Evolutionary conservation across 2,888 invertebrate species (phyloP).

Genomic region (Nasonia oneida): DNA sequence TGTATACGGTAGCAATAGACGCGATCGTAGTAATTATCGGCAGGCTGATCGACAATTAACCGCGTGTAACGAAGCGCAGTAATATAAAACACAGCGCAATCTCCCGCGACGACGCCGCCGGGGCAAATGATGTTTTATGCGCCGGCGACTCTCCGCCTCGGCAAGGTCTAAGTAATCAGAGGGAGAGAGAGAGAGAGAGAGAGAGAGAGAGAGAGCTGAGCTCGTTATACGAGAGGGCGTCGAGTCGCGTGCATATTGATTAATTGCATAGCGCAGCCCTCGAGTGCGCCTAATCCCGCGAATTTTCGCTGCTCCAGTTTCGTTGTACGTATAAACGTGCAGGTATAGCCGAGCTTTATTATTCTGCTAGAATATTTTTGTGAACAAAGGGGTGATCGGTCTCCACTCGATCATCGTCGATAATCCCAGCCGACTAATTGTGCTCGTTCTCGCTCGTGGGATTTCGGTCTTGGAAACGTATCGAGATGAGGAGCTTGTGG

Average conservation of each 20-base stretch:
- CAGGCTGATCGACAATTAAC: constrained; percentile 65
- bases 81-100: constrained; percentile 3
- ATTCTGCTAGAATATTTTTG: no score
- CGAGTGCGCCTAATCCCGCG: not conserved
- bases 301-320: not conserved
- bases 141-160: constrained; percentile 21
- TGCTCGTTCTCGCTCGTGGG: constrained; percentile 10
- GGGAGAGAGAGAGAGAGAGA: not conserved
- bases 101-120: not conserved
- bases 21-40: constrained; percentile 59
- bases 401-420: constrained; percentile 28
- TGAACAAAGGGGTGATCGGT: not conserved
- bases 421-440: not conserved
- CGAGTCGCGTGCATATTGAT: constrained; percentile 31
- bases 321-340: not conserved
- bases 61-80: constrained; percentile 63
- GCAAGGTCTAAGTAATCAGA: constrained; percentile 32
- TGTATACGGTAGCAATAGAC: not conserved
- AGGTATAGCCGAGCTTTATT: no score
- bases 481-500: not conserved
- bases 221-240: not conserved
- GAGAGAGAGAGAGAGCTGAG: not conserved
- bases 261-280: constrained; percentile 8
- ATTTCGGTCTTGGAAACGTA: constrained; percentile 7
- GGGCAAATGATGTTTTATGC: constrained; percentile 49